A percentile compares a stretch with the other conserved stretches of the same genome.
phyloP scores from a whole-genome alignment of 2,113 vertebrate genomes.

The Chlamydotis undulata region DNA sequence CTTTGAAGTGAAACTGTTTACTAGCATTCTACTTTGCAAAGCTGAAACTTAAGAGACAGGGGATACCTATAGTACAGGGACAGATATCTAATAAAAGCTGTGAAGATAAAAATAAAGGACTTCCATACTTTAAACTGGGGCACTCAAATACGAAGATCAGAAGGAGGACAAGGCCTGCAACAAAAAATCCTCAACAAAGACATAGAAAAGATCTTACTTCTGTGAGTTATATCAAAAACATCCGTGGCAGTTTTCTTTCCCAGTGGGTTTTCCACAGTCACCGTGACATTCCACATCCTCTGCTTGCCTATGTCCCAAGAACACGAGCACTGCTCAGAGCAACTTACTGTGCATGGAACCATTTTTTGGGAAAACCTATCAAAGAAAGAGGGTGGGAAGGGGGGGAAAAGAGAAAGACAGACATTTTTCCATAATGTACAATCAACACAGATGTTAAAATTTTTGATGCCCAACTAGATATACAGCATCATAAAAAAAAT shows the following conservation, averaged over 20 bases:
- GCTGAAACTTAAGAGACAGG: background rate
- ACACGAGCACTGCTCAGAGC: conserved; percentile 1
- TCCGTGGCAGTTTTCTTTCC: conserved; percentile 49
- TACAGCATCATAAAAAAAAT: background rate
- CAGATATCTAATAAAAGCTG: background rate
- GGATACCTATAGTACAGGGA: background rate
- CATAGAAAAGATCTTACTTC: conserved; percentile 62
- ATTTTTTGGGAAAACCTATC: conserved; percentile 54
- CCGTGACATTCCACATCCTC: conserved; percentile 64
- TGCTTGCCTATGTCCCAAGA: conserved; percentile 56
- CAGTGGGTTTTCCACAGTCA: conserved; percentile 67
- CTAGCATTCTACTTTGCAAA: background rate
- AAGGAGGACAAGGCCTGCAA: background rate
- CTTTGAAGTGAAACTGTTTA: background rate
- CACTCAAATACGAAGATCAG: background rate
- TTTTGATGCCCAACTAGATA: background rate
- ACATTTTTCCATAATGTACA: background rate
- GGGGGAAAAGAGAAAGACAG: background rate
- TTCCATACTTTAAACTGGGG: background rate
- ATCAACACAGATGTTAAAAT: background rate
- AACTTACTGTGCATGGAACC: background rate
- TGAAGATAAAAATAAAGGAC: background rate
- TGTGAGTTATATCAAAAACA: conserved; percentile 60
- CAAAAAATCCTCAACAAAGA: background rate
- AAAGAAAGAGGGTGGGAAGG: background rate